phyloP scores from a whole-genome alignment of 2,888 invertebrate genomes.

The Morpho helenor region DNA sequence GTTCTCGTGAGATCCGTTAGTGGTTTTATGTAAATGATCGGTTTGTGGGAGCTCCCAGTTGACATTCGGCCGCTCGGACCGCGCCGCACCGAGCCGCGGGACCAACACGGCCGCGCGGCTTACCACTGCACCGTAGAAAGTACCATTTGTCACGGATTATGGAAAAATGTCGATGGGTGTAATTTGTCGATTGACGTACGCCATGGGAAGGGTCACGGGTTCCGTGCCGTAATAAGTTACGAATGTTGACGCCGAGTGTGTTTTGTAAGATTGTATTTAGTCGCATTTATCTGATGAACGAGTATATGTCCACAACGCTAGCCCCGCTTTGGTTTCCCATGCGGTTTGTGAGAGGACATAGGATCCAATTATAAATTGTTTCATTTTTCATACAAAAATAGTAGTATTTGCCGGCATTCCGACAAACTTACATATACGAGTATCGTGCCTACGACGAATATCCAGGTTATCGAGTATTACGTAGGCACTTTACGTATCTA shows the following conservation, averaged over 20 bases:
- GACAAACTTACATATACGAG: too few species aligned
- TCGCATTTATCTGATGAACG: too few species aligned
- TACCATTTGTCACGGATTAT: conserved; percentile 54
- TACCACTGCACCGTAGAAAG: conserved; percentile 54
- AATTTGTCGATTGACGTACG: conserved; percentile 21
- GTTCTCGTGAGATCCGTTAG: conserved; percentile 76
- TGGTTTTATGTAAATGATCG: conserved; percentile 74
- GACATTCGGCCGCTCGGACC: conserved; percentile 59
- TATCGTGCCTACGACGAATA: too few species aligned
- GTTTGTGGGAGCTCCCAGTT: conserved; percentile 71
- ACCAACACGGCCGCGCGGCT: conserved; percentile 29
- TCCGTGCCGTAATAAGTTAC: not conserved
- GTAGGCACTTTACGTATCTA: too few species aligned
- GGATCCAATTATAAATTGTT: too few species aligned
- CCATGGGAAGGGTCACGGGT: conserved; percentile 21
- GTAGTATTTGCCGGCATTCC: too few species aligned
- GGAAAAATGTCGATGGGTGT: conserved; percentile 32
- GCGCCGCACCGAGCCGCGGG: conserved; percentile 39
- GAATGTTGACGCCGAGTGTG: not conserved
- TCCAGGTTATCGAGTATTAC: too few species aligned
- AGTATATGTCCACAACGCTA: too few species aligned
- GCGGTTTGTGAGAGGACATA: too few species aligned
- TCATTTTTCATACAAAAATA: too few species aligned
- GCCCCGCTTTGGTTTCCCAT: too few species aligned
- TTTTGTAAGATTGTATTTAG: too few species aligned